phyloP scores from a whole-genome alignment of 2,888 invertebrate genomes.

The Acanthosoma haemorrhoidale region DNA sequence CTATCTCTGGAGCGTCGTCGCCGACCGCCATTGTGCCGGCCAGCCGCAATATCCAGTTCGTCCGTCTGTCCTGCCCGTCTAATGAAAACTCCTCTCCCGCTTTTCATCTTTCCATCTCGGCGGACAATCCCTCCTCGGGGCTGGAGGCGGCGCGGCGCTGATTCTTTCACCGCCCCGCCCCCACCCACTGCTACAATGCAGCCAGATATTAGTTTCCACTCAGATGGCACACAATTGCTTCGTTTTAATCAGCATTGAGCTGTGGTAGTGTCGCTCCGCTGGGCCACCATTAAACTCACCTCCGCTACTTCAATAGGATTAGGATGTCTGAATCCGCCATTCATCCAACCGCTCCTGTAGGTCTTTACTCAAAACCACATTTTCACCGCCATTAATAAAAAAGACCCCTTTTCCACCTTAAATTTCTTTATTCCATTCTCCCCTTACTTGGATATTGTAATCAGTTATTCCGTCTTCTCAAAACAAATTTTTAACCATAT shows the following conservation, averaged over 20 bases:
- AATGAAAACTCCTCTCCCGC: conserved; percentile 24
- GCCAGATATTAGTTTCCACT: conserved; percentile 25
- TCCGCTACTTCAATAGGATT: not conserved
- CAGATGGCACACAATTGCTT: conserved; percentile 13
- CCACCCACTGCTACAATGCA: not conserved
- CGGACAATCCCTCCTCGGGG: conserved; percentile 3
- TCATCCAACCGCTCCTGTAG: not conserved
- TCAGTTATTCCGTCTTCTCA: not conserved
- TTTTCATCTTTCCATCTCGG: conserved; percentile 21
- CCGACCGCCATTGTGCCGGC: conserved; percentile 17
- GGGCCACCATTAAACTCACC: conserved; percentile 1
- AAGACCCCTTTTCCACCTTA: conserved; percentile 9
- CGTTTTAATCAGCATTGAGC: conserved; percentile 22
- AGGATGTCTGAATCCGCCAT: not conserved
- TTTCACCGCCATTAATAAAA: conserved; percentile 20
- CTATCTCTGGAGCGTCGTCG: conserved; percentile 23
- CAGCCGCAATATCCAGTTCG: not conserved
- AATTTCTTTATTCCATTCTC: conserved; percentile 16
- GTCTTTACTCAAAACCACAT: not conserved
- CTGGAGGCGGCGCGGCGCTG: not conserved
- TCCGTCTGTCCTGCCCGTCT: conserved; percentile 7
- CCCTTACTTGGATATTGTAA: not conserved
- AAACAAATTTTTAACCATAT: not conserved
- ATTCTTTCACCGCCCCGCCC: not conserved
- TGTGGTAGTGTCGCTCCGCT: not conserved